Base-by-base conservation (phyloP, 2,113 vertebrate genomes). In the Neomonachus schauinslandi region DNA sequence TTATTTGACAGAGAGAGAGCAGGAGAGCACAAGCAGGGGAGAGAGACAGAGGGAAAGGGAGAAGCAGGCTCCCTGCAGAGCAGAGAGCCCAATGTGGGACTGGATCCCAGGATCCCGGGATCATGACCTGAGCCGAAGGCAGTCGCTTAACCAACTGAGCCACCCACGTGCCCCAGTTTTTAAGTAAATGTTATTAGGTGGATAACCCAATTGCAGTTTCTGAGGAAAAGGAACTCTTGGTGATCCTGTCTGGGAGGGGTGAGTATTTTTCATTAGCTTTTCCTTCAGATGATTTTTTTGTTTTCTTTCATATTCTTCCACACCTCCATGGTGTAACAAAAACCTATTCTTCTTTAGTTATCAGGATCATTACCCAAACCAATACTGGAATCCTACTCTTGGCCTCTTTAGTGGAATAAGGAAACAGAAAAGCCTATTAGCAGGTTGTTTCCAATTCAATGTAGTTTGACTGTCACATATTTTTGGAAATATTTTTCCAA, bases 321-420 rank as follows among this genome's bases (percentile, higher is more conserved):
- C 16, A 2, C 1, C 16, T 69, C 3, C 22, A 13, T 11, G 7
- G 4, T 42, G 7, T 7, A 18, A 1, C 1, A 16, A 77, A 33
- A 39, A 55, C 0, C 10, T 65, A 28, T 61, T 76, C 76, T 1
- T 24, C 39, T 63, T 42, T 71, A 61, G 7, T 80, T 51, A 14
- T 42, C 14, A 87, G 46, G 18, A 63, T 15, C 51, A 49, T 51
- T 15, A 22, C 1, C 9, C 33, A 65, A 90, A 13, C 12, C 55
- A 72, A 26, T 26, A 80, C 42, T 53, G 24, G 6, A 61, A 59
- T 36, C 5, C 24, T 2, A 24, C 1, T 71, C 49, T 80, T 31
- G 59, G 4, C 33, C 15, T 51, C 21, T 28, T 87, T 28, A 11
- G 31, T 26, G 5, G 5, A 92, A 61, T 33, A 42, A 53, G 12